These are phyloP conservation scores for Eupithecia pulchellata DNA, from an alignment of 2,888 invertebrate species.

Conservation along the genomic window DNA sequence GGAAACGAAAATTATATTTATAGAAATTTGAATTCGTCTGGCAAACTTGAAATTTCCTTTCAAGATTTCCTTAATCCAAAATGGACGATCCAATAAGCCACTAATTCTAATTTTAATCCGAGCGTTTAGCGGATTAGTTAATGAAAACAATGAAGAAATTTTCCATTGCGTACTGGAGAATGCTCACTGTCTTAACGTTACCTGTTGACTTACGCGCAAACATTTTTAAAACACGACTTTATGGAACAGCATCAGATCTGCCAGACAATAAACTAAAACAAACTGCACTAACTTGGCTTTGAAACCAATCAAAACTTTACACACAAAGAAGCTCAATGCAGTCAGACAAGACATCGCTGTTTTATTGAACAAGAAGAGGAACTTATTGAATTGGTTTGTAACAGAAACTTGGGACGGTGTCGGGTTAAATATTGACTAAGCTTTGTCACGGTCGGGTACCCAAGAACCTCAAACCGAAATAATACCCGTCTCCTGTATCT, in stretches of 20 bases:
- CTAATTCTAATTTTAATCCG: constrained; percentile 11
- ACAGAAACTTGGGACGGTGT: constrained; percentile 60
- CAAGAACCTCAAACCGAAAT: constrained; percentile 40
- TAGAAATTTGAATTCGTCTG: neutral
- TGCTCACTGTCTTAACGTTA: constrained; percentile 18
- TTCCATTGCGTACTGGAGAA: constrained; percentile 19
- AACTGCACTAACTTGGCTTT: constrained; percentile 56
- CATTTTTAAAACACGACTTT: constrained; percentile 26
- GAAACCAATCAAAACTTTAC: constrained; percentile 75
- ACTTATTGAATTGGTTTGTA: constrained; percentile 68
- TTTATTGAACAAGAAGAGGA: constrained; percentile 67
- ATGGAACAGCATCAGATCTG: constrained; percentile 18
- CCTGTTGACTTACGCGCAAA: constrained; percentile 27
- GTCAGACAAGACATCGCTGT: constrained; percentile 65
- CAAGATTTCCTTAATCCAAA: constrained; percentile 19
- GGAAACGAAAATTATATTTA: neutral
- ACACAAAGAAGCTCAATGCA: constrained; percentile 67
- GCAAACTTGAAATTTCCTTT: neutral
- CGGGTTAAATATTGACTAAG: constrained; percentile 60
- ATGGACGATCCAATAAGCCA: constrained; percentile 20
- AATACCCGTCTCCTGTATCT: constrained; percentile 27
- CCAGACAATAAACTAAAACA: constrained; percentile 47
- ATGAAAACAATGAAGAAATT: constrained; percentile 38
- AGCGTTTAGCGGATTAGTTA: constrained; percentile 37
- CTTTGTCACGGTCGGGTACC: constrained; percentile 43